Evolutionary conservation across 2,113 vertebrate species (phyloP).

Genomic region (Plestiodon gilberti): DNA sequence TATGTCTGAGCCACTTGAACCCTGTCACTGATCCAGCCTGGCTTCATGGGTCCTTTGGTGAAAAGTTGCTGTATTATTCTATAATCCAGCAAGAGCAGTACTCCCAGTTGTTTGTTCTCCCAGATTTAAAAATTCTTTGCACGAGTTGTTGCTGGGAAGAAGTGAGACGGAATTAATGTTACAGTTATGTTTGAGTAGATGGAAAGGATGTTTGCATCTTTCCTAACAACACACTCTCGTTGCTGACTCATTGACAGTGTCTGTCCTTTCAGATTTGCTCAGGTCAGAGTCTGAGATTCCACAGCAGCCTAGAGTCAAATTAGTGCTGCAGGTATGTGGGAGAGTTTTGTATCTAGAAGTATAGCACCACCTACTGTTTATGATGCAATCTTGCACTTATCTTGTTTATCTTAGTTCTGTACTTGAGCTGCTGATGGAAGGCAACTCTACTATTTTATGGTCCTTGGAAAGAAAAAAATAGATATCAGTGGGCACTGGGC

Average conservation of each 20-base stretch:
- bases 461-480: rapidly evolving
- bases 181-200: too few species aligned
- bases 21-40: neutral
- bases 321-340: neutral
- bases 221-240: too few species aligned
- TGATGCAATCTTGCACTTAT: neutral
- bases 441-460: neutral
- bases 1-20: neutral
- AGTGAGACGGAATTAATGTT: too few species aligned
- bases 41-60: neutral
- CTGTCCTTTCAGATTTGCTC: neutral
- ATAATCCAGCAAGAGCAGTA: neutral
- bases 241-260: neutral
- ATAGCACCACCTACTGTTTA: neutral
- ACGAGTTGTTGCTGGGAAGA: neutral
- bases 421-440: rapidly evolving
- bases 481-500: too few species aligned
- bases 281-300: neutral
- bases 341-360: neutral
- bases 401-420: neutral
- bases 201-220: too few species aligned
- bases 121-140: neutral
- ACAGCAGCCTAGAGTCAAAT: neutral
- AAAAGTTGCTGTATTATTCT: neutral
- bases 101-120: neutral